Conservation (phyloP, 2,888 invertebrate genomes). For the Rhaphigaster nebulosa region DNA sequence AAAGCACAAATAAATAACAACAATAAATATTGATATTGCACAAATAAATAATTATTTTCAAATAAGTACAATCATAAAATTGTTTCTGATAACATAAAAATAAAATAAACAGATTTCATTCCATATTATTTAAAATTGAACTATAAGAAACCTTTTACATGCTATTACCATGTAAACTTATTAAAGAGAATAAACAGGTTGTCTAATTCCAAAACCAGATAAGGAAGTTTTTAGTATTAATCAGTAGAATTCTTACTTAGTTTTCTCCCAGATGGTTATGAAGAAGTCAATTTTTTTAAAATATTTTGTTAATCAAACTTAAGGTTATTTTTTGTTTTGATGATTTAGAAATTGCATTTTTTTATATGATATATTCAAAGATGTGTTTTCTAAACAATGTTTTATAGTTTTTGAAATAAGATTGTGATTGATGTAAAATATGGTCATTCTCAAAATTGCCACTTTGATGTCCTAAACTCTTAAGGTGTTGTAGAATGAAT, state of each 20-base stretch:
- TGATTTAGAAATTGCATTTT: no score
- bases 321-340: no score
- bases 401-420: no score
- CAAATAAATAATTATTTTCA: background rate
- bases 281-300: no score
- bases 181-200: background rate
- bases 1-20: background rate
- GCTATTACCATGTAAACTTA: background rate
- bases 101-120: background rate
- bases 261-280: no score
- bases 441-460: no score
- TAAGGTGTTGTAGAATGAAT: no score
- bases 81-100: background rate
- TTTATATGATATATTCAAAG: no score
- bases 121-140: background rate
- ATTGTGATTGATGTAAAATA: background rate
- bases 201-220: background rate
- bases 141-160: background rate
- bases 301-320: no score
- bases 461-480: no score
- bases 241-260: no score
- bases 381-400: no score
- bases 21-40: conserved; percentile 3
- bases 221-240: background rate
- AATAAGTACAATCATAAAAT: background rate